Base-by-base conservation (phyloP, 2,113 vertebrate species). In the Melanostigma gelatinosum region DNA sequence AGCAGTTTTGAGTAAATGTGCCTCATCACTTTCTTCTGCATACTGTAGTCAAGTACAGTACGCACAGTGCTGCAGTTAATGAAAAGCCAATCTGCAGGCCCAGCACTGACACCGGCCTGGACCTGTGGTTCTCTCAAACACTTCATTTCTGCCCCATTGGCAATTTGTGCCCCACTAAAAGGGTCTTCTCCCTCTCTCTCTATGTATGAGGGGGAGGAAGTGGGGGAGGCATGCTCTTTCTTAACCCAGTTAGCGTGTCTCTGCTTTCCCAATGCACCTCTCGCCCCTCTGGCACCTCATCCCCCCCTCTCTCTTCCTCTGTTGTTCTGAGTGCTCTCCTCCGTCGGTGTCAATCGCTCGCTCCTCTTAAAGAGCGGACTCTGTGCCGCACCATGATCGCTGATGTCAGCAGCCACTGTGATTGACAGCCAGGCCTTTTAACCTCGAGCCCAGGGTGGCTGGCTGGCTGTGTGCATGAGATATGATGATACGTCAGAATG, bases 371-470 rank as follows among this genome's bases (percentile, higher is more conserved):
- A 87, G 82, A 85, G 84, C 85, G 67, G 75, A 72, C 84, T 85
- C 69, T 76, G 85, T 71, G 72, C 85, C 80, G 78, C 34, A 57
- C 78, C 80, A 79, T 79, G 88, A 90, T 87, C 80, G 93, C 93
- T 95, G 93, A 94, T 94, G 92, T 93, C 93, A 94, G 94, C 93
- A 94, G 87, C 84, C 72, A 64, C 70, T 1, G 70, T 91, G 92
- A 95, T 90, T 92, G 94, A 95, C 94, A 94, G 89, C 72, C 80
- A 54, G 86, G 89, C 88, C 93, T 94, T 90, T 95, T 90, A 94
- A 91, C 92, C 92, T 86, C 76, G 77, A 79, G 87, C 78, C 68
- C 82, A 85, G 86, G 87, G 80, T 87, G 87, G 79, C 79, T 82
- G 80, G 69, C 38, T 40, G 66, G 78, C 69, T 62, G 81, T 27